Evolutionary conservation across 2,888 invertebrate genomes (phyloP), one percentile per base, ranked within the genome.

Genomic region (Chloromyia formosa): DNA sequence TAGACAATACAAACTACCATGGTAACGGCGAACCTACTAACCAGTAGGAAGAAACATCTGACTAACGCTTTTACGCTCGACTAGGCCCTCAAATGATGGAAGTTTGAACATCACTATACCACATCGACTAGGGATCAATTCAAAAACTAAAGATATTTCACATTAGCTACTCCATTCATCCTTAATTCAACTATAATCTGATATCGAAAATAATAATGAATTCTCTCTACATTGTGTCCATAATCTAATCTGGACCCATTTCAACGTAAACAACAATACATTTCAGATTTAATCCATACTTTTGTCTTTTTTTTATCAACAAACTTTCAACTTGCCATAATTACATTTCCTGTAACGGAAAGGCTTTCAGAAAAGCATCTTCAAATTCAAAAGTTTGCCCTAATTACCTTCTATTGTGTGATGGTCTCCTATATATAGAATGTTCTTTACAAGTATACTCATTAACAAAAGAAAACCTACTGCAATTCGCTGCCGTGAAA

Each of bases 381-480:
- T 62, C 62, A 23, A 40, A 62, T 23, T 62, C 40, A 62, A 62
- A 62, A 62, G 62, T 62, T 62, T 62, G 62, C 35, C 62, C 62
- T 62, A 62, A 62, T 62, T 62, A 62, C 62, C 40, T 62, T 40
- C 62, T 40, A 62, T 62, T 40, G 40, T 62, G 7, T 35, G 18
- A 42, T 62, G n/a, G 42, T 62, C 62, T 62, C 40, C n/a, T n/a
- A 62, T 40, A 42, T 27, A 60, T 27, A 35, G 27, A 27, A 9
- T 60, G 23, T 20, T 60, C 60, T 23, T 16, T 53, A 53, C 14
- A 14, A 53, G n/a, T 5, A 16, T 53, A 53, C 16, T 10, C 60
- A 12, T 58, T 58, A 58, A 18, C 10, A 58, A 58, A 58, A 58
- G 18, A 20, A 58, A 20, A 4, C 12, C 18, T 4, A 12, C 18